Base-by-base conservation (phyloP, 2,113 vertebrate species). In the Nettapus auritus region DNA sequence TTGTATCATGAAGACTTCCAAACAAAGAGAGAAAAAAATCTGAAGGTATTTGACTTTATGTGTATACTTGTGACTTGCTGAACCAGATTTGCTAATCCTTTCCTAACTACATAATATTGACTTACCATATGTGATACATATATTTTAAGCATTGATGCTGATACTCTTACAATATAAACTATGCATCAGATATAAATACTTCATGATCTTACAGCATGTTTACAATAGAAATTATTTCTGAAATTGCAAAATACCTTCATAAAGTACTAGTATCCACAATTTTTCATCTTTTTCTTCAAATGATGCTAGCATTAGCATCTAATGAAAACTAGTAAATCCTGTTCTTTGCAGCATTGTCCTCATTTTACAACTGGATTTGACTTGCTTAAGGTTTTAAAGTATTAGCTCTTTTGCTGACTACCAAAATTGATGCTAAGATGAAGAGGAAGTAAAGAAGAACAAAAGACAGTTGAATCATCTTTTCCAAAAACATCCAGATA, bases 11-110 rank as follows among this genome's bases (percentile, higher is more conserved):
- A 81, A 83, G 19, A 8, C 2, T 79, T 92, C 42, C 29, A 56
- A 9, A 29, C 3, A 29, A 50, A 26, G 26, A 64, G 22, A 40
- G 20, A 9, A 85, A 63, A 76, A 66, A 29, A 8, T 0, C 23
- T 14, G 3, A 7, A 78, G 20, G 16, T 81, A 3, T 77, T 38
- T 77, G 20, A 48, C 9, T 77, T 70, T 21, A 52, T 7, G 44
- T 0, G 0, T 48, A 8, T 20, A 67, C 62, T 70, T 40, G 28
- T 71, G 50, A 40, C 9, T 83, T 63, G 16, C 13, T 70, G 42
- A 70, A 78, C 12, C 2, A 33, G 11, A 9, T 67, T 87, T 67
- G 3, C 34, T 29, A 77, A 50, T 21, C 15, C 7, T 19, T 81
- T 92, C 22, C 14, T 74, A 42, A 38, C 8, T 57, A 34, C 28